Evolutionary conservation across 2,113 vertebrate genomes (phyloP).

Genomic region (Pagrus major): DNA sequence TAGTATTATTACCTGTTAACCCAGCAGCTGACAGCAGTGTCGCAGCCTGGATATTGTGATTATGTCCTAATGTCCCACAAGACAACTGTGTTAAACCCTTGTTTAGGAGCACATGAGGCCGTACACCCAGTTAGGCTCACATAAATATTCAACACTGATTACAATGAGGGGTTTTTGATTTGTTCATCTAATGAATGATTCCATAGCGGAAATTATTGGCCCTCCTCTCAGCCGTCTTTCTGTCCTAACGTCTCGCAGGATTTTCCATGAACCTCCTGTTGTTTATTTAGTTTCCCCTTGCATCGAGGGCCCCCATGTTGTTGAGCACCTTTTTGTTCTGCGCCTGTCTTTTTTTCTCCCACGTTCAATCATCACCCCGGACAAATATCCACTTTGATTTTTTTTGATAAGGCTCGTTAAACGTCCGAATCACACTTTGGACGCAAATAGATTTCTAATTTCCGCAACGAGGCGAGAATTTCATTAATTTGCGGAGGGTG

Average conservation of each 20-base stretch:
- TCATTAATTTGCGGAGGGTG: constrained; percentile 47
- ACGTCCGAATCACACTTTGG: constrained; percentile 24
- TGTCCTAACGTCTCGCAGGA: constrained; percentile 26
- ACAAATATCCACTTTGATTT: constrained; percentile 53
- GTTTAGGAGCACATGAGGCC: constrained; percentile 30
- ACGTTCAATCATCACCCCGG: constrained; percentile 31
- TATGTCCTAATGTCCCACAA: constrained; percentile 33
- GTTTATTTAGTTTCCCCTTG: constrained; percentile 46
- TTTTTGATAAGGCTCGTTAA: constrained; percentile 47
- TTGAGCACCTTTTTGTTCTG: constrained; percentile 15
- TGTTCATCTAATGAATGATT: constrained; percentile 48
- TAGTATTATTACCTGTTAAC: constrained; percentile 13
- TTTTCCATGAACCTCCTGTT: constrained; percentile 34
- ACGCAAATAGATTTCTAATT: constrained; percentile 65
- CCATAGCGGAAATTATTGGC: constrained; percentile 53
- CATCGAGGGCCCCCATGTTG: constrained; percentile 1
- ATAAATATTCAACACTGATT: constrained; percentile 61
- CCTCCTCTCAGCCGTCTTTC: constrained; percentile 1
- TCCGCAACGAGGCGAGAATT: constrained; percentile 27
- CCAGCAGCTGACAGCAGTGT: constrained; percentile 17
- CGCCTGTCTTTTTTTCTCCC: constrained; percentile 28
- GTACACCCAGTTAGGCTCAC: not conserved
- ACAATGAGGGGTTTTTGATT: constrained; percentile 51
- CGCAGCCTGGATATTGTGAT: constrained; percentile 20
- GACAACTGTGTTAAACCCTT: constrained; percentile 28